These are phyloP conservation scores for Melieria omissa DNA, from an alignment of 2,888 invertebrate genomes.

Conservation along the genomic window DNA sequence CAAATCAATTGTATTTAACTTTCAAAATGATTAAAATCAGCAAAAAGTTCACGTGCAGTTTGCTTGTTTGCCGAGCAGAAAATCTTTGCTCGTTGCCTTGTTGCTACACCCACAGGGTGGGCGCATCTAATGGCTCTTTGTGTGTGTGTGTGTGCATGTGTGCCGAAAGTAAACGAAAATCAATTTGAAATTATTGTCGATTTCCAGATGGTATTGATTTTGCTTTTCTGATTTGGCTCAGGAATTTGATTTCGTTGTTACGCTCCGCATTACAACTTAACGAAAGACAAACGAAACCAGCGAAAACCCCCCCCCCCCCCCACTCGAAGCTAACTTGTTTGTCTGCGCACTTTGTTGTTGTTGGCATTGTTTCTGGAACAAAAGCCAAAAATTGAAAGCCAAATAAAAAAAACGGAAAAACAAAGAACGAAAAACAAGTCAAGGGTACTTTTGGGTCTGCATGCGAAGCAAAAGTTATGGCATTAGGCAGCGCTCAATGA, in stretches of 20 bases:
- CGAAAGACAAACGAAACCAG: slow-evolving; percentile 42
- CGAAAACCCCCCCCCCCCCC: background rate
- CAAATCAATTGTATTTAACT: too few relatives aligned
- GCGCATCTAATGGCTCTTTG: background rate
- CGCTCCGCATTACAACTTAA: slow-evolving; percentile 44
- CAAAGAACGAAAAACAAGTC: slow-evolving; percentile 10
- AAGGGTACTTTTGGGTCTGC: background rate
- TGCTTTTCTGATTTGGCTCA: slow-evolving; percentile 45
- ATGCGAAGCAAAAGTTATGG: background rate
- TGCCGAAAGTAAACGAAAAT: slow-evolving; percentile 62
- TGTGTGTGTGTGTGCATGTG: slow-evolving; percentile 35
- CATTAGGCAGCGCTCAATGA: too few relatives aligned
- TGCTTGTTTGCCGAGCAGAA: slow-evolving; percentile 1
- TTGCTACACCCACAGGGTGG: background rate
- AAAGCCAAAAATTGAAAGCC: slow-evolving; percentile 21
- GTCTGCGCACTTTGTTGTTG: slow-evolving; percentile 31
- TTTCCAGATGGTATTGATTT: slow-evolving; percentile 61
- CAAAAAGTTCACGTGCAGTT: slow-evolving; percentile 27
- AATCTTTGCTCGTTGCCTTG: too few relatives aligned
- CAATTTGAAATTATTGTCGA: slow-evolving; percentile 65
- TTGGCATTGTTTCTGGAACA: slow-evolving; percentile 37
- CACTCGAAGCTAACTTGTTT: background rate
- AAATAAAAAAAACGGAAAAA: slow-evolving; percentile 17
- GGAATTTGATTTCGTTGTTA: slow-evolving; percentile 18
- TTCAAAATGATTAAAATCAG: slow-evolving; percentile 19